Conservation (phyloP, 1,140 invertebrate genomes). For the Homarus americanus region DNA sequence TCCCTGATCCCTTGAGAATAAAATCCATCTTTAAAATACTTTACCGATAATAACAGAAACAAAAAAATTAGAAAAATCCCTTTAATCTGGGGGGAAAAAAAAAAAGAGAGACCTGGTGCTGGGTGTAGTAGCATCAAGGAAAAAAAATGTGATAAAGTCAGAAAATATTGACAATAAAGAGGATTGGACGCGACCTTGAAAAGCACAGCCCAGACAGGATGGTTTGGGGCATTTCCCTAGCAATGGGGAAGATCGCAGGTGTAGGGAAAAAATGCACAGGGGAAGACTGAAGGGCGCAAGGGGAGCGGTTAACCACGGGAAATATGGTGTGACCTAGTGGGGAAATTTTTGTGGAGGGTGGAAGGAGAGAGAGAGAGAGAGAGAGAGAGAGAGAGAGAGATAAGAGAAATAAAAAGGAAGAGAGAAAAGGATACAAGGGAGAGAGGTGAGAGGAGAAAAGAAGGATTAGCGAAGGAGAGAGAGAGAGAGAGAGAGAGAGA, state of each 20-base stretch:
- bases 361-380: slow-evolving; percentile 19
- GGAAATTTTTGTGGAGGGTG: slow-evolving; percentile 13
- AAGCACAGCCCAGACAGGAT: slow-evolving; percentile 1
- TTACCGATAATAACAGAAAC: too few species aligned
- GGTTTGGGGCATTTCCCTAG: slow-evolving; percentile 14
- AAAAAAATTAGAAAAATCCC: too few species aligned
- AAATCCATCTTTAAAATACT: too few species aligned
- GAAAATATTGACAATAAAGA: not conserved
- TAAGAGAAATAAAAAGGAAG: slow-evolving; percentile 7
- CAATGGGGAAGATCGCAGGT: slow-evolving; percentile 36
- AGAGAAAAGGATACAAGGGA: not conserved
- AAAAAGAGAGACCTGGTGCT: too few species aligned
- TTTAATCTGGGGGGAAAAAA: too few species aligned
- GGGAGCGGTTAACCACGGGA: slow-evolving; percentile 50
- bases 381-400: slow-evolving; percentile 25
- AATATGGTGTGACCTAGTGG: slow-evolving; percentile 50
- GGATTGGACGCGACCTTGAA: slow-evolving; percentile 46
- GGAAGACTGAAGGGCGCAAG: slow-evolving; percentile 48
- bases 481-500: not conserved
- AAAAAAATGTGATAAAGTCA: not conserved
- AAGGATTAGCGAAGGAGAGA: not conserved
- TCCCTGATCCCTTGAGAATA: too few species aligned
- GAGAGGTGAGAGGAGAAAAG: too few species aligned
- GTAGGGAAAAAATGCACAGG: slow-evolving; percentile 44
- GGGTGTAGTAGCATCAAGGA: not conserved